Evolutionary conservation across 2,888 invertebrate genomes (phyloP), one percentile per base, ranked within the genome.

Genomic region (Acleris sparsana): DNA sequence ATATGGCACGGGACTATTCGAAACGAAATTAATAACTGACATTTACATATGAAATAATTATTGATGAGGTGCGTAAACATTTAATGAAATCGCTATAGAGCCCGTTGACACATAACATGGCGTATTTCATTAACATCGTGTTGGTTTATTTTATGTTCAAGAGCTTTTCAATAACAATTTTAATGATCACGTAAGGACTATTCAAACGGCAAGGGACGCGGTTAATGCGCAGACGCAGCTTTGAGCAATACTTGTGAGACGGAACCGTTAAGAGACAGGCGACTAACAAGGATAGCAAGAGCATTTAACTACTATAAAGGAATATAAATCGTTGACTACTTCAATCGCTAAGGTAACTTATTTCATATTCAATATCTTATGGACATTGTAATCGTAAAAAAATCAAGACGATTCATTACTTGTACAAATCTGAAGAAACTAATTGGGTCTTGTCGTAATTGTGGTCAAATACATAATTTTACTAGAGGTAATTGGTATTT

Each of bases 121-220:
- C 51, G 60, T 65, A 65, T 65, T 65, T 65, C 20, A 61, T 65
- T 65, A 18, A 43, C 49, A n/a, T 56, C 49, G 18, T 48, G 46
- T 53, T 16, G 22, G 65, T 65, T 61, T 55, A 65, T 65, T 61
- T 65, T 51, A 55, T 46, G 51, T 20, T 55, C 33, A 65, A 65
- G 51, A 61, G 60, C 44, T 56, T 65, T 65, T 65, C 55, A 61
- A 65, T 56, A 65, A 33, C 49, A 29, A 65, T 44, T 65, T 65
- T 56, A 65, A 65, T 61, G 49, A 61, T 29, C 60, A 29, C 39
- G 13, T 33, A 46, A 55, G 49, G 53, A 43, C 59, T 25, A 53
- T 11, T 25, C 64, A 53, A 59, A 58, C 48, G 59, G 18, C 53
- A 39, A 48, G 53, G 59, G 53, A 53, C 59, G 59, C 33, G 1